Evolutionary conservation across 2,888 invertebrate species (phyloP).

Genomic region (Diadegma fenestrale): DNA sequence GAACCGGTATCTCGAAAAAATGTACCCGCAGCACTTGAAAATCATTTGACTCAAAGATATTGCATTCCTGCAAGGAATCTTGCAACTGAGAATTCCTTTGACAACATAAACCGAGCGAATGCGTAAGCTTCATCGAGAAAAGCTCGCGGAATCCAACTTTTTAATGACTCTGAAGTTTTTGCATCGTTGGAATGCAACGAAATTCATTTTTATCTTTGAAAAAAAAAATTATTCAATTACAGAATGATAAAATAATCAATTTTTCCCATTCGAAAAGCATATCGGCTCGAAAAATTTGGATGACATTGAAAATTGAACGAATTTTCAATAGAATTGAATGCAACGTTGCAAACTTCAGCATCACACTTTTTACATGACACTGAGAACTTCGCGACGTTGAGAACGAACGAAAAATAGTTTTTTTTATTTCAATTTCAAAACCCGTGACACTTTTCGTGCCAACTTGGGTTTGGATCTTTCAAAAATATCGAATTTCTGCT

Average conservation of each 20-base stretch:
- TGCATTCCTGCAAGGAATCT: slow-evolving; percentile 49
- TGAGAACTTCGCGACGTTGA: background rate
- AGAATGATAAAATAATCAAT: too few relatives aligned
- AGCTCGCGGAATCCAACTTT: background rate
- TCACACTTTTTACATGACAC: background rate
- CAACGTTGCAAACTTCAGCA: too few relatives aligned
- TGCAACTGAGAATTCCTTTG: background rate
- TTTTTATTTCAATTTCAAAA: background rate
- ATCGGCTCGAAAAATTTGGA: too few relatives aligned
- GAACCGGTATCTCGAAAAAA: slow-evolving; percentile 59
- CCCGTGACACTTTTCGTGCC: too few relatives aligned
- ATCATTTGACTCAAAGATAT: slow-evolving; percentile 61
- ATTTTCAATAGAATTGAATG: too few relatives aligned
- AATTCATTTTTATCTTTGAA: too few relatives aligned
- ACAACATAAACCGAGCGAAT: background rate
- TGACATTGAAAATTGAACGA: too few relatives aligned
- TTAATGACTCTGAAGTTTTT: background rate
- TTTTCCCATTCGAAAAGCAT: too few relatives aligned
- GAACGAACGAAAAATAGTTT: background rate
- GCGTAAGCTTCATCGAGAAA: background rate
- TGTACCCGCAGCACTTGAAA: slow-evolving; percentile 49
- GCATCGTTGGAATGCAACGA: background rate
- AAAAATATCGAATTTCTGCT: too few relatives aligned
- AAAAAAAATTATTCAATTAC: too few relatives aligned
- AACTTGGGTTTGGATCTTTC: too few relatives aligned